Base-by-base conservation (phyloP, 2,113 vertebrate genomes). In the Silurus meridionalis region DNA sequence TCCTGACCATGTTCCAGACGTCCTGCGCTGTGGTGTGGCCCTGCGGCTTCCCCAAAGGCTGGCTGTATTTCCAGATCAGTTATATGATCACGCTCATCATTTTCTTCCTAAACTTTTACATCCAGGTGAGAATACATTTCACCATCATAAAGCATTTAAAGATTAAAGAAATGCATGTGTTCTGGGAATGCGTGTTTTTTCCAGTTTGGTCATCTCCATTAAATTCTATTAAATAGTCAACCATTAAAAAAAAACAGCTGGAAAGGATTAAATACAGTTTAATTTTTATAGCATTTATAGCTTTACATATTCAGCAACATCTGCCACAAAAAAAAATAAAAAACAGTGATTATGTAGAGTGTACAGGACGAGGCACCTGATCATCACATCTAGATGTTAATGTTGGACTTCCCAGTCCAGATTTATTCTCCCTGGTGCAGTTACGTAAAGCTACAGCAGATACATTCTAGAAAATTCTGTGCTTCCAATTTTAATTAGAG, bases 101-200 rank as follows among this genome's bases (percentile, higher is more conserved):
- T 52, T 95, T 99, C 91, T 99, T 99, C 94, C 92, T 94, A 86
- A 99, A 99, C 93, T 99, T 99, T 94, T 99, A 99, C 91, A 92
- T 97, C 88, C 94, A 97, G 97, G 98, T 98, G 92, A 94, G 87
- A 87, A 69, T 84, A 11, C 8, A 4, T 64, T 8, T 66, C 14
- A 69, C 23, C 25, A n/a, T 10, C 25, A 69, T 17, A 8, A 71
- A 23, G 48, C 64, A 13, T 67, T 28, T 67, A 25, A 67, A 67
- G 8, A 67, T 67, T 2, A 57, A 57, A 67, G 11, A 13, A 67
- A 28, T 28, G 25, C 7, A 14, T 67, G n/a, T 67, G 17, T 13
- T 52, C 21, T 75, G 10, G 48, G 10, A 23, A 11, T 75, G 9
- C 71, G 9, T 21, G 46, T 74, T 74, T 74, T 17, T 72, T 48